Evolutionary conservation across 2,113 vertebrate genomes (phyloP), one percentile per base, ranked within the genome.

Genomic region (Leptocoma aspasia): DNA sequence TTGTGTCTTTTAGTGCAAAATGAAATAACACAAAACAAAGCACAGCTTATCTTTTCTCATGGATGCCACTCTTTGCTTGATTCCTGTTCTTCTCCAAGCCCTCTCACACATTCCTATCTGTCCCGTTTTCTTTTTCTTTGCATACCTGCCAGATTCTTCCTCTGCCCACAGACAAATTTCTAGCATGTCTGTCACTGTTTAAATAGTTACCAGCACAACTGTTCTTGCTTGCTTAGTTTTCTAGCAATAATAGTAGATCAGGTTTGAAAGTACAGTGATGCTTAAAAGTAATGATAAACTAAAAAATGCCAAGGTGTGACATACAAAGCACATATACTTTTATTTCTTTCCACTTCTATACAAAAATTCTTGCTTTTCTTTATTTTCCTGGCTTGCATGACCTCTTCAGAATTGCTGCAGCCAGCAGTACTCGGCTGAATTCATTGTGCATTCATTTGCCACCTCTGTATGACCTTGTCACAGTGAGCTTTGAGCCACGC

Each of bases 91-190:
- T 88, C 54, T 88, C 28, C 23, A 72, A 77, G 41, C 23, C 41
- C 82, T 92, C 44, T 92, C 57, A 93, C 44, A 42, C 37, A 53
- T 90, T 93, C 41, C 44, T 47, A 68, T 71, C 26, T 69, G 31
- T 65, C 35, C 35, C 7, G 0, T 88, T 80, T 94, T 84, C 14
- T 37, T 93, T 87, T 80, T 56, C 30, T 82, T 71, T 94, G 76
- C 76, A 69, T 93, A 94, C 69, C 94, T 94, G 69, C 57, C 80
- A 92, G 80, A 96, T 89, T 89, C 60, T 92, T 92, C 45, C 45
- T 69, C 90, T 92, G 60, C 94, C 88, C 83, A 88, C 92, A 79
- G 60, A 90, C 88, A 68, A 83, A 88, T 60, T 81, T 84, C 76
- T 92, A 82, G 90, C 53, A 71, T 77, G 82, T 92, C 88, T 94